phyloP scores from a whole-genome alignment of 2,113 vertebrate species.

The Gnathonemus longibarbis region DNA sequence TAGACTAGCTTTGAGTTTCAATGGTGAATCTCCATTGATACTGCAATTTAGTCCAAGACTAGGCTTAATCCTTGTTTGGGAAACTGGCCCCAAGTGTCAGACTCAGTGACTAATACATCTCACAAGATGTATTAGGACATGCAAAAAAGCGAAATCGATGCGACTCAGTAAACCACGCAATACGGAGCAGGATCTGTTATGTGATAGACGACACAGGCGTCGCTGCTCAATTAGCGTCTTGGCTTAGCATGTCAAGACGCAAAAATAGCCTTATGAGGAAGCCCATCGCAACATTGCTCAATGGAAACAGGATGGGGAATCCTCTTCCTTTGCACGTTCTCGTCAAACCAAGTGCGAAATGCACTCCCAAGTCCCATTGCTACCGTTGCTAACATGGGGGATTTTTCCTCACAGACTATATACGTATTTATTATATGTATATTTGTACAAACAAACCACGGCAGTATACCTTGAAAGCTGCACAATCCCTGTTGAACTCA shows the following conservation, averaged over 20 bases:
- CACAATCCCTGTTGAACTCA: slow-evolving; percentile 75
- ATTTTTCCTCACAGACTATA: background rate
- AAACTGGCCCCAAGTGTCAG: background rate
- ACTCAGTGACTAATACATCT: background rate
- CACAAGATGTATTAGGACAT: background rate
- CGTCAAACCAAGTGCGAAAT: background rate
- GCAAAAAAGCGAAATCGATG: background rate
- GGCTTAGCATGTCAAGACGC: background rate
- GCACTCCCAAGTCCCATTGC: background rate
- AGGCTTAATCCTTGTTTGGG: too few species aligned
- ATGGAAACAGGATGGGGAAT: background rate
- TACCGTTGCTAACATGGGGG: background rate
- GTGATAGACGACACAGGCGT: background rate
- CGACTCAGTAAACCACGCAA: background rate
- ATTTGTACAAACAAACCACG: background rate
- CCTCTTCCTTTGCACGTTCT: background rate
- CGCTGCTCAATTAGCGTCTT: background rate
- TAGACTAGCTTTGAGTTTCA: too few species aligned
- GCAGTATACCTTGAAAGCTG: slow-evolving; percentile 76
- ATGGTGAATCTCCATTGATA: too few species aligned
- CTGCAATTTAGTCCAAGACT: too few species aligned
- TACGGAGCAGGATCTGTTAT: background rate
- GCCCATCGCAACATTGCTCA: background rate
- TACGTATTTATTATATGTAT: background rate
- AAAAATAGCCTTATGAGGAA: background rate